Base-by-base conservation (phyloP, 2,797 vertebrate genomes). In the Sparus aurata region DNA sequence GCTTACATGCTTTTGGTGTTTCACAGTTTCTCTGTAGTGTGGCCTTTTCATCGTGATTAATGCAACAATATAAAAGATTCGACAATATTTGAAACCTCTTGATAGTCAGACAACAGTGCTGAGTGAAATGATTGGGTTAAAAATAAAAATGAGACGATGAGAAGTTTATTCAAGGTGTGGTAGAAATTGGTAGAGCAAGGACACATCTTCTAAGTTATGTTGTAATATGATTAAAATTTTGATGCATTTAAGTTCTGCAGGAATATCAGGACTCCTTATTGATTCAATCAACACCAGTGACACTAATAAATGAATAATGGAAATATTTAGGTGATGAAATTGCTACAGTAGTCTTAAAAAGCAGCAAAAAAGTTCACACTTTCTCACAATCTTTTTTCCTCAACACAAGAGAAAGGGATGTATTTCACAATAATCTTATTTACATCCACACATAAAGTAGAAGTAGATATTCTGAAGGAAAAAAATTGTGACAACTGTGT, bases 1-100 rank as follows among this genome's bases (percentile, higher is more conserved):
- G 11, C 50, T 66, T 69, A 22, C n/a, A 38, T 75, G 49, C 58
- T 46, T 27, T 68, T 71, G 58, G 8, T 77, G 71, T 62, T 54
- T 71, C 10, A 46, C 17, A 38, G 12, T 43, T 23, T 43, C 5
- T 38, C 7, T 74, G 16, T 59, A 46, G 57, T 30, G 16, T 16
- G 18, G 6, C 2, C 6, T 25, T 70, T 73, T 81, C 4, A 69
- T 25, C 64, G 3, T 68, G 22, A 52, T 9, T 17, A 66, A 64
- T 52, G 12, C 20, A 55, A n/a, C 12, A 23, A 50, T 9, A 16
- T 53, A 3, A 4, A 20, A 68, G 0, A 52, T 65, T 41, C 0
- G 50, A 49, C 5, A 15, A 9, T 38, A 10, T 71, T 59, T 62
- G 1, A 25, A 4, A 57, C 0, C 17, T n/a, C 43, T 22, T 15